Evolutionary conservation across 2,113 vertebrate genomes (phyloP).

Genomic region (Pachypanchax playfairii): DNA sequence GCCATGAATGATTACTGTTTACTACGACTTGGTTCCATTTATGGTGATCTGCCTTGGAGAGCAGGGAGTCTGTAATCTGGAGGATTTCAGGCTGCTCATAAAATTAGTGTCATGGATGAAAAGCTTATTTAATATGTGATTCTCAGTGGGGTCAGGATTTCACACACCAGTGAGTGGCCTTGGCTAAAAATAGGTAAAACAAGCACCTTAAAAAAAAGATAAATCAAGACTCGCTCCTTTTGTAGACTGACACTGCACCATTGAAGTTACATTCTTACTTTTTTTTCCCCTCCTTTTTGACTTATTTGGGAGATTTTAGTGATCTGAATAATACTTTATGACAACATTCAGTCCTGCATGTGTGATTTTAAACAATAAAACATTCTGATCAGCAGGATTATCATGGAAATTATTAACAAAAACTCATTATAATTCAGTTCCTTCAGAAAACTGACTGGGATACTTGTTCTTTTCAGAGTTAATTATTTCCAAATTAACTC

Average conservation of each 20-base stretch:
- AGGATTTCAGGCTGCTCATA: constrained; percentile 48
- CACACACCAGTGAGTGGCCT: constrained; percentile 35
- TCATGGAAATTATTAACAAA: not conserved
- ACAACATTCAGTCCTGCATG: not conserved
- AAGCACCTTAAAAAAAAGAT: not conserved
- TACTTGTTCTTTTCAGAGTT: too few relatives aligned
- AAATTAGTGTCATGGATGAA: constrained; percentile 63
- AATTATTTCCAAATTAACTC: too few relatives aligned
- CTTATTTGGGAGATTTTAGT: not conserved
- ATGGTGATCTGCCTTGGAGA: constrained; percentile 52
- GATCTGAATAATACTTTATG: not conserved
- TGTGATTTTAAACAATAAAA: constrained; percentile 17
- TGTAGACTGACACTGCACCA: not conserved
- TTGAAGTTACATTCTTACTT: too few relatives aligned
- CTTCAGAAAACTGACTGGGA: too few relatives aligned
- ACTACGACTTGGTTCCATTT: constrained; percentile 60
- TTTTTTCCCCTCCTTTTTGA: not conserved
- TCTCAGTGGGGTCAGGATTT: constrained; percentile 60
- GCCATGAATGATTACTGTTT: constrained; percentile 64
- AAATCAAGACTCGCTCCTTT: not conserved
- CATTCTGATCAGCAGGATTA: too few relatives aligned
- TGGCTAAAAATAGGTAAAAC: constrained; percentile 19
- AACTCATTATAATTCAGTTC: not conserved
- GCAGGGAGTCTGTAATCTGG: constrained; percentile 51
- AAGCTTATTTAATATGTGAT: constrained; percentile 56